A percentile compares a stretch with the other conserved stretches of the same genome.
phyloP scores from a whole-genome alignment of 2,113 vertebrate genomes.

The Nicator chloris region DNA sequence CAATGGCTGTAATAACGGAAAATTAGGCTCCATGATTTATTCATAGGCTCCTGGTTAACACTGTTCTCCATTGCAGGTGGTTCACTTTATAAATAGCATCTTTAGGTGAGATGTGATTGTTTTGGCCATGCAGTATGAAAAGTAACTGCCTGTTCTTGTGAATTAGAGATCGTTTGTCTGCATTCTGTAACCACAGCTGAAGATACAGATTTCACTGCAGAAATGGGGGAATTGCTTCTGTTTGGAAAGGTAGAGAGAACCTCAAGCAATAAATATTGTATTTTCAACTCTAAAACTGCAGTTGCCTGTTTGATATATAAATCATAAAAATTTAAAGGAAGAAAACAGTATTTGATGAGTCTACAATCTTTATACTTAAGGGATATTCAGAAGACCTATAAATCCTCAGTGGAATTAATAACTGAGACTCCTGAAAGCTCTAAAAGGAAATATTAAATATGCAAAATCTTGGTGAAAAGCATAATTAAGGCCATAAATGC shows the following conservation, averaged over 20 bases:
- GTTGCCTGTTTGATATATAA: constrained; percentile 38
- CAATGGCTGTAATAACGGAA: constrained; percentile 75
- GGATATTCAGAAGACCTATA: constrained; percentile 66
- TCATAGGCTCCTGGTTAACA: constrained; percentile 75
- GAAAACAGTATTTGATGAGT: constrained; percentile 71
- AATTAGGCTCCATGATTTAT: constrained; percentile 79
- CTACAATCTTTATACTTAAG: constrained; percentile 70
- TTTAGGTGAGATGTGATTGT: constrained; percentile 36
- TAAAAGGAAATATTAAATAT: constrained; percentile 76
- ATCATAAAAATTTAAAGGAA: constrained; percentile 52
- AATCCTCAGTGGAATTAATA: constrained; percentile 72
- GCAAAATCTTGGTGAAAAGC: constrained; percentile 77
- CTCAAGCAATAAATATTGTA: neutral
- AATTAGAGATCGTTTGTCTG: neutral
- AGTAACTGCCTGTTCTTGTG: neutral
- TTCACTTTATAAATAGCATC: constrained; percentile 65
- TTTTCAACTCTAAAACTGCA: constrained; percentile 13
- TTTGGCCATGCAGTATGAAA: neutral
- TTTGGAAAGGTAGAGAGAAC: neutral
- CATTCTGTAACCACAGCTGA: neutral
- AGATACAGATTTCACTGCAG: neutral
- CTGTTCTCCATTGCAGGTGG: constrained; percentile 49
- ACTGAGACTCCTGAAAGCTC: constrained; percentile 73
- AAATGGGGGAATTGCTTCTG: neutral
- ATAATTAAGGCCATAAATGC: constrained; percentile 68